These are phyloP conservation scores for Incurvaria masculella DNA, from an alignment of 2,888 invertebrate species.

Conservation along the genomic window DNA sequence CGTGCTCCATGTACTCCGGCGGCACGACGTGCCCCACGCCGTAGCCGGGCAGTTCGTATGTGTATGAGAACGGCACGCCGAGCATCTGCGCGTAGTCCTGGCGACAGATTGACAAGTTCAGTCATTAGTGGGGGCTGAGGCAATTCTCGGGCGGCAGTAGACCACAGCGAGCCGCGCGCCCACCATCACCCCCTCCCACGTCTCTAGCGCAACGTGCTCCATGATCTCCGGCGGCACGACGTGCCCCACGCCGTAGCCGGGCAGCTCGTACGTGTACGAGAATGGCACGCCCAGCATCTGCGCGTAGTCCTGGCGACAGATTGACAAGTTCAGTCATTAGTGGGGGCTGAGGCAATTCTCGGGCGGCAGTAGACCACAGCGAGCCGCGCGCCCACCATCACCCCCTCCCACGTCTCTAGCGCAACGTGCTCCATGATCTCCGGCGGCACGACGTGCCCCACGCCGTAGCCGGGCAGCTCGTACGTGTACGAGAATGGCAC, in stretches of 20 bases:
- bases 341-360: slow-evolving; percentile 1
- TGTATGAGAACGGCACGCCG: too few species aligned
- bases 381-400: slow-evolving; percentile 49
- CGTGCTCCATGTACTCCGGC: not conserved
- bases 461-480: slow-evolving; percentile 49
- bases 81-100: not conserved
- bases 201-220: slow-evolving; percentile 54
- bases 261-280: slow-evolving; percentile 62
- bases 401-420: slow-evolving; percentile 58
- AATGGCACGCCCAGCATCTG: slow-evolving; percentile 47
- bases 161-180: slow-evolving; percentile 35
- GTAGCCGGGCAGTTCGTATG: too few species aligned
- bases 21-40: too few species aligned
- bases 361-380: slow-evolving; percentile 21
- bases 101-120: too few species aligned
- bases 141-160: slow-evolving; percentile 3
- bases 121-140: not conserved
- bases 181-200: slow-evolving; percentile 58
- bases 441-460: slow-evolving; percentile 49
- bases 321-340: not conserved
- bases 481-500: slow-evolving; percentile 58
- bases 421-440: slow-evolving; percentile 55
- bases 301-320: slow-evolving; percentile 48
- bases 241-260: slow-evolving; percentile 32
- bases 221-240: slow-evolving; percentile 55